Evolutionary conservation across 1,140 invertebrate species (phyloP), one percentile per base, ranked within the genome.

Genomic region (Melanaphis sacchari): DNA sequence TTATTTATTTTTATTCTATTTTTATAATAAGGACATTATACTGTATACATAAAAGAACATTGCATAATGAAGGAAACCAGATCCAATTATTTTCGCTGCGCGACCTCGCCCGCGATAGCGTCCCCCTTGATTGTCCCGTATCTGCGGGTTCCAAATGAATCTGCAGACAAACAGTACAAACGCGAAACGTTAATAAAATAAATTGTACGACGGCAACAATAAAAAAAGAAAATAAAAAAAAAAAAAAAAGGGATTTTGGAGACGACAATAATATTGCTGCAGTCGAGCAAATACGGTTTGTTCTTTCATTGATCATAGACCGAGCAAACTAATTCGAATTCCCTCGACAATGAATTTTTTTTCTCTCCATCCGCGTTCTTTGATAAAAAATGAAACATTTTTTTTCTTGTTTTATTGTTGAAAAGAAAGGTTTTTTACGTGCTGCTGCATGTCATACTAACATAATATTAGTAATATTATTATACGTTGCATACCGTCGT

Each of bases 101-200:
- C 54, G 24, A 49, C 18, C 54, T 38, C n/a, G 4, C n/a, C 41
- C 21, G 87, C 31, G 21, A 49, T n/a, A 76, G 59, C 8, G 54
- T 59, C 89, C 88, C 22, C 11, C 46, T 6, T 8, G 46, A 18
- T n/a, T 36, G 9, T 38, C 22, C 85, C 22, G 8, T 52, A 11
- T 52, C 46, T 89, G 46, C 36, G 87, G 87, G 46, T 52, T 82
- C 91, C 24, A 46, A 92, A 82, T 82, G 41, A 81, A 92, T 81
- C 59, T 82, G 91, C 41, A 92, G 91, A 82, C 91, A 92, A 82
- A 92, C 43, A 38, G n/a, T 31, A 82, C 41, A 18, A 82, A 89
- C 49, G 46, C 41, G 66, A 38, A 92, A 92, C 91, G 76, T 92
- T 92, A 82, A 92, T 92, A 46, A 92, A 92, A 92, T 82, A 92